Base-by-base conservation (phyloP, 2,113 vertebrate genomes). In the Chrysochloris asiatica region DNA sequence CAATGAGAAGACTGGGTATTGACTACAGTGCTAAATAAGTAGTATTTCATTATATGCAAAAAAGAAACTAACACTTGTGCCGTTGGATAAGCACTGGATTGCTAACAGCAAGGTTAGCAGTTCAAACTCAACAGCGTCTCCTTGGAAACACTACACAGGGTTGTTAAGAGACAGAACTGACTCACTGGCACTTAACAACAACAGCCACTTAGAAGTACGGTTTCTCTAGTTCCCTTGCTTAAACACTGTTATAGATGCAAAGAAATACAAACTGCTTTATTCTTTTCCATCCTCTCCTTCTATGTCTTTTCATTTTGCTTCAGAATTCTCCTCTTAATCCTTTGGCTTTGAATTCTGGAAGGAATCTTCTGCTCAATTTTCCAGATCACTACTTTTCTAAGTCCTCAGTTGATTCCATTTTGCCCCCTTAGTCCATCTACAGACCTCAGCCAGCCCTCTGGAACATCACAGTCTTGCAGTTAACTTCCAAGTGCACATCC, bases 351-450 rank as follows among this genome's bases (percentile, higher is more conserved):
- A 86, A 83, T 88, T 83, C 50, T 87, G 38, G 56, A 43, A 87
- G 82, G 90, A 80, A 72, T 67, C 30, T 76, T 78, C 38, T 6
- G 92, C 77, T 90, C 80, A 30, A 43, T 92, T 94, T 93, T 93
- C 93, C 80, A 36, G 36, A 79, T n/a, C 80, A 65, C 89, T 80
- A 61, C 8, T 83, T 83, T 50, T 63, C 90, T 73, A 48, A 41
- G 69, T 50, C 56, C 76, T 30, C 3, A 69, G 47, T 16, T 30
- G 24, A 50, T 72, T 85, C 50, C 48, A 45, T 52, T 48, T 75
- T 78, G 21, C 54, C 45, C 56, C 83, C 61, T 24, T n/a, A 71
- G 33, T 10, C 48, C 76, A 63, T 0, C 19, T 8, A 33, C 26
- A 48, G 79, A 47, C 75, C 75, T 24, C 22, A 69, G n/a, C 47